These are phyloP conservation scores for Alfaro cultratus DNA, from an alignment of 2,797 vertebrate genomes.

Conservation along the genomic window DNA sequence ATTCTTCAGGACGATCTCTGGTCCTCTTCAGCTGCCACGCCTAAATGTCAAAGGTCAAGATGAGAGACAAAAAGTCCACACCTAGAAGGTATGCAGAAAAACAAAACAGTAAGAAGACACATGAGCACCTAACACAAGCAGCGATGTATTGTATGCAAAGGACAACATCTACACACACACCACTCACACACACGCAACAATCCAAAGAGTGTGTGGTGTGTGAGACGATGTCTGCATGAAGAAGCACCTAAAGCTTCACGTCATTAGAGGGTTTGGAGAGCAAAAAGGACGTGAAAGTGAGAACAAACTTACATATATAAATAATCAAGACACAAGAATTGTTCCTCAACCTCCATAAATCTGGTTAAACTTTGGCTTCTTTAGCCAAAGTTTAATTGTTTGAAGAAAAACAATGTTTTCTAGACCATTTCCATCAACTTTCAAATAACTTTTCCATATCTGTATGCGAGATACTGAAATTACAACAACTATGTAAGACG, in stretches of 20 bases:
- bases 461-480: no score
- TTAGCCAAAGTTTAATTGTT: neutral
- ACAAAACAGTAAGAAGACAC: slow-evolving; percentile 6
- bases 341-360: neutral
- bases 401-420: neutral
- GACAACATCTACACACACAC: no score
- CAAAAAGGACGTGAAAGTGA: neutral
- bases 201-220: neutral
- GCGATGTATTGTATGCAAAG: neutral
- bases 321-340: neutral
- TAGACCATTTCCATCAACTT: neutral
- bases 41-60: slow-evolving; percentile 61
- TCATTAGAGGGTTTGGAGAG: neutral
- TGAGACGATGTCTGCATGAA: neutral
- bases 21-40: slow-evolving; percentile 49
- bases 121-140: slow-evolving; percentile 9
- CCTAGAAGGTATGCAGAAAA: slow-evolving; percentile 36
- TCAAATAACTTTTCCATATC: no score
- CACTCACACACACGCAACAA: neutral
- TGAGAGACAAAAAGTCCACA: slow-evolving; percentile 36
- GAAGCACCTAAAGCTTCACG: neutral
- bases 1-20: slow-evolving; percentile 33
- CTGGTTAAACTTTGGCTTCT: neutral
- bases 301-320: neutral
- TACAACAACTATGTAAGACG: no score